A percentile compares a stretch with the other conserved stretches of the same genome.
These are phyloP conservation scores for Papilio helenus DNA, from an alignment of 1,140 invertebrate species.

Conservation along the genomic window DNA sequence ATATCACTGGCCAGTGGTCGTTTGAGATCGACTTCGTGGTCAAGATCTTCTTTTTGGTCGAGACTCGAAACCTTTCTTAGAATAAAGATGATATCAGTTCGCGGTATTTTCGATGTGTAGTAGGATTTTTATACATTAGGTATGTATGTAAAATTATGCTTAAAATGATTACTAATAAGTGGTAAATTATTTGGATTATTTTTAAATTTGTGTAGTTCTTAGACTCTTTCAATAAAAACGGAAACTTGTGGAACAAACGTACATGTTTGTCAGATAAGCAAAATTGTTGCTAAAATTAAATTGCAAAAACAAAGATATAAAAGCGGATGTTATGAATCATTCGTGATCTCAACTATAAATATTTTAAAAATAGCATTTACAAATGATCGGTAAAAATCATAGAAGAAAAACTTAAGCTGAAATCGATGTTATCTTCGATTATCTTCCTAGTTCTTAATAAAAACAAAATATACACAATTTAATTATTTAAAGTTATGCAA, in stretches of 20 bases:
- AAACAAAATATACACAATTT: conserved; percentile 1
- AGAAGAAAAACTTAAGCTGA: neutral
- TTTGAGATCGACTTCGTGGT: conserved; percentile 37
- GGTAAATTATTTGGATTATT: neutral
- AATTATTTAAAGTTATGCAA: conserved; percentile 10
- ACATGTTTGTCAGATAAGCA: neutral
- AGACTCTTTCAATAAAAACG: neutral
- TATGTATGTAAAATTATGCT: neutral
- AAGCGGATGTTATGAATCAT: conserved; percentile 2
- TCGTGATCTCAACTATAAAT: neutral
- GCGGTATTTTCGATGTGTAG: neutral
- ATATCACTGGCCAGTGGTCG: conserved; percentile 27
- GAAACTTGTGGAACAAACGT: neutral
- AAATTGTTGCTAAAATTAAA: too few species aligned
- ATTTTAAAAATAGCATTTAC: too few species aligned
- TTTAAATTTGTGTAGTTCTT: neutral
- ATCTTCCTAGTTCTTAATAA: neutral
- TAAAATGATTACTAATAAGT: conserved; percentile 2
- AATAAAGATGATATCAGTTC: conserved; percentile 41
- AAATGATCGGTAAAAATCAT: neutral
- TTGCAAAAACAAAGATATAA: neutral
- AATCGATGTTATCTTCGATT: neutral
- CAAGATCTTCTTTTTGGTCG: conserved; percentile 44
- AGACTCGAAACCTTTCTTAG: conserved; percentile 48
- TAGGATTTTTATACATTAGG: neutral